A percentile compares a stretch with the other conserved stretches of the same genome.
Evolutionary conservation across 2,797 vertebrate species (phyloP).

Genomic region (Ara ararauna): DNA sequence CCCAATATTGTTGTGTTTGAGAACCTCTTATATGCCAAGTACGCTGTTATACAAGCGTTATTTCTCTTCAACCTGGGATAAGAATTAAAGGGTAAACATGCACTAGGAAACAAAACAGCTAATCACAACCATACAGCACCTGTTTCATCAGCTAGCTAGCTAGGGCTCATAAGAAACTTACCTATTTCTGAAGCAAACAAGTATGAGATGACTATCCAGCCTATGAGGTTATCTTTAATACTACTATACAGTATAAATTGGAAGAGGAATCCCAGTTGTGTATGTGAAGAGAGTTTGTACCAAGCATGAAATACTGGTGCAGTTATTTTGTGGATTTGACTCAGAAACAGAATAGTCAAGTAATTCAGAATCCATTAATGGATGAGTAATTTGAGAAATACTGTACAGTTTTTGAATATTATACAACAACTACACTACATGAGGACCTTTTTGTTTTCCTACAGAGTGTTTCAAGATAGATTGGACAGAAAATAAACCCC

Average conservation of each 20-base stretch:
- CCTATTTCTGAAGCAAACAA: slow-evolving; percentile 71
- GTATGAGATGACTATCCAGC: slow-evolving; percentile 77
- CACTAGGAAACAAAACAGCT: slow-evolving; percentile 66
- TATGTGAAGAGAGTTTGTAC: slow-evolving; percentile 68
- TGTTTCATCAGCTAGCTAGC: slow-evolving; percentile 60
- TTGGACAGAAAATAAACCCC: slow-evolving; percentile 29
- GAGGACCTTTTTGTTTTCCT: slow-evolving; percentile 58
- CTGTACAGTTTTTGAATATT: slow-evolving; percentile 66
- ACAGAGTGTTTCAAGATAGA: slow-evolving; percentile 63
- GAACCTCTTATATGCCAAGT: slow-evolving; percentile 67
- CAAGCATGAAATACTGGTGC: slow-evolving; percentile 55
- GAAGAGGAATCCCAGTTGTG: slow-evolving; percentile 73
- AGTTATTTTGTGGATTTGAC: slow-evolving; percentile 62
- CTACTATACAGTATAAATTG: slow-evolving; percentile 64
- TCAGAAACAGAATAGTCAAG: slow-evolving; percentile 77
- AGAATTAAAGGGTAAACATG: slow-evolving; percentile 74
- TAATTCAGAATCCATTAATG: slow-evolving; percentile 78
- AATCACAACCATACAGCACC: slow-evolving; percentile 65
- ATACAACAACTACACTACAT: slow-evolving; percentile 60
- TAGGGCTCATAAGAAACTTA: slow-evolving; percentile 67
- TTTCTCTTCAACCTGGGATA: slow-evolving; percentile 70
- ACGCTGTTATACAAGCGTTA: slow-evolving; percentile 62
- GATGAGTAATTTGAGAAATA: slow-evolving; percentile 68
- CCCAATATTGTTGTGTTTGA: slow-evolving; percentile 39
- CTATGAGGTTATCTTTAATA: slow-evolving; percentile 60